Conservation (phyloP, 1,140 invertebrate genomes). For the Acromyrmex charruanus region DNA sequence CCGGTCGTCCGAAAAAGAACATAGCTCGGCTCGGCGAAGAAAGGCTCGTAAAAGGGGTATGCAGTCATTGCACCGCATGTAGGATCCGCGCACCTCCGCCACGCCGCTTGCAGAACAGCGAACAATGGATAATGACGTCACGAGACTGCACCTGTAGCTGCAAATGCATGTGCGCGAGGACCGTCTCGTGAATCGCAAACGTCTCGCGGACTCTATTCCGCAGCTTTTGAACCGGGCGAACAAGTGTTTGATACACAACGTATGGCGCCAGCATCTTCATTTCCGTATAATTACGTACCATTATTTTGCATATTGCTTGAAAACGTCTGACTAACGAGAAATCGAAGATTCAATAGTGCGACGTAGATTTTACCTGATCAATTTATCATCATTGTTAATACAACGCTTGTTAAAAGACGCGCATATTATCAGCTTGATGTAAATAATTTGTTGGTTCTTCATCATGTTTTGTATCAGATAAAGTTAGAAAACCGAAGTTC, state of each 20-base stretch:
- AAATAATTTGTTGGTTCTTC: background rate
- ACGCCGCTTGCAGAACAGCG: constrained; percentile 28
- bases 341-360: background rate
- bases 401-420: background rate
- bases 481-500: background rate
- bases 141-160: constrained; percentile 66
- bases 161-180: constrained; percentile 26
- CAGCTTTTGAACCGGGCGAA: background rate
- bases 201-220: constrained; percentile 24
- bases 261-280: background rate
- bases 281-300: constrained; percentile 17
- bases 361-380: background rate
- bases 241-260: constrained; percentile 34
- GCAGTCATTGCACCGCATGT: constrained; percentile 54
- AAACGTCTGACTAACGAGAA: background rate
- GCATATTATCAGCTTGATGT: background rate
- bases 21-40: constrained; percentile 54
- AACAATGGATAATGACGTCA: constrained; percentile 73
- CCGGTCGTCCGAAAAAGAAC: constrained; percentile 55
- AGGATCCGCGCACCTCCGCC: constrained; percentile 40
- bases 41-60: constrained; percentile 70
- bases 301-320: constrained; percentile 35
- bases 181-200: constrained; percentile 20
- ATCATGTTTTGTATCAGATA: background rate
- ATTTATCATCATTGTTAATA: constrained; percentile 18